Conservation (phyloP, 2,797 vertebrate species). For the Pseudotriccus pelzelni region DNA sequence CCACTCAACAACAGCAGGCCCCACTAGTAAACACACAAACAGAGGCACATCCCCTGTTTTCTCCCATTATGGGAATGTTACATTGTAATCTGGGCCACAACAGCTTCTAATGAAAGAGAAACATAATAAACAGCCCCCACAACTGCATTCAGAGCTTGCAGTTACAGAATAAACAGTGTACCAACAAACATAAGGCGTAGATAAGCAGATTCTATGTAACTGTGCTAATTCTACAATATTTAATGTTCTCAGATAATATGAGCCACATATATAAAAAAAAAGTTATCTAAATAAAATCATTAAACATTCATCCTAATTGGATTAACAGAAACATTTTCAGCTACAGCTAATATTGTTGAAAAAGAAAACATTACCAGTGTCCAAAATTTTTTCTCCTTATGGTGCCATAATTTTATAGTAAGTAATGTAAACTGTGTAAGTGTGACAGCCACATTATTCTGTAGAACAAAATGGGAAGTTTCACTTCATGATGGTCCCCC, state of each 20-base stretch:
- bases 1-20: background rate
- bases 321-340: background rate
- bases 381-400: background rate
- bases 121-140: background rate
- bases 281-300: background rate
- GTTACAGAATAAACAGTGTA: background rate
- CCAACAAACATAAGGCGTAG: background rate
- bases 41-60: accelerated
- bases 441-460: background rate
- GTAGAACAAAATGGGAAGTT: background rate
- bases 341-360: background rate
- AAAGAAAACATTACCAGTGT: background rate
- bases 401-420: background rate
- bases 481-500: background rate
- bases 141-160: background rate
- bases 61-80: background rate
- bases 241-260: background rate
- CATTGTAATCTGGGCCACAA: background rate
- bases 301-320: background rate
- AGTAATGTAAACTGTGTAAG: background rate
- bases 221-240: background rate
- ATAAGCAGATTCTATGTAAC: background rate
- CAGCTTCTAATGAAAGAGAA: background rate
- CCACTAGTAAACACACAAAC: background rate
- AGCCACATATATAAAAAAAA: background rate